Base-by-base conservation (phyloP, 2,113 vertebrate genomes). In the Ochotona princeps region DNA sequence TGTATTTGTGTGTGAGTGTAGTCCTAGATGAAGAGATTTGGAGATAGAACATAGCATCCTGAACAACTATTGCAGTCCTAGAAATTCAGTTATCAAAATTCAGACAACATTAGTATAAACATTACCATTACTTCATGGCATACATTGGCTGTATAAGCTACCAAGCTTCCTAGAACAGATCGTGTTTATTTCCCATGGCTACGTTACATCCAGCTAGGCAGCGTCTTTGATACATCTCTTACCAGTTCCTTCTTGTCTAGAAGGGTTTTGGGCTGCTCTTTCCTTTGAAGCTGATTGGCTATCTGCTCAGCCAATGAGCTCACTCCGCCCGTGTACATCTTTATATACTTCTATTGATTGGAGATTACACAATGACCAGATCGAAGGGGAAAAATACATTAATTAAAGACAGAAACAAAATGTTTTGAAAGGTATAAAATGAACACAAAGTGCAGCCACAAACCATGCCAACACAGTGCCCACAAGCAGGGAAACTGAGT, bases 291-390 rank as follows among this genome's bases (percentile, higher is more conserved):
- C 98, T 99, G 99, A 99, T 94, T 99, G 98, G 99, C 99, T 99
- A 99, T 98, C 98, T 99, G 99, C 97, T 99, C 99, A 98, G 99
- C 98, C 99, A 99, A 97, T 96, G 98, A 99, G 99, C 98, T 99
- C 98, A 99, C 99, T 96, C 99, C 99, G 94, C 99, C 99, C 84
- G 99, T 99, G 98, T 99, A 99, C 99, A 99, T 99, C 99, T 99
- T 99, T 98, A 99, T 98, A 98, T 98, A 99, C 97, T 98, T 99
- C 99, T 99, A 98, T 90, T 92, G 96, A 97, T 95, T 96, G 89
- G 96, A 96, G 95, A 90, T 96, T 96, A 97, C 67, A 90, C 96
- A 98, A 97, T 89, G 96, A 97, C 38, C 93, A 96, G 94, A 95
- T 93, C 89, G 81, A 96, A 95, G 75, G 91, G 94, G 95, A 49